Evolutionary conservation across 2,797 vertebrate genomes (phyloP).

Genomic region (Falco naumanni): DNA sequence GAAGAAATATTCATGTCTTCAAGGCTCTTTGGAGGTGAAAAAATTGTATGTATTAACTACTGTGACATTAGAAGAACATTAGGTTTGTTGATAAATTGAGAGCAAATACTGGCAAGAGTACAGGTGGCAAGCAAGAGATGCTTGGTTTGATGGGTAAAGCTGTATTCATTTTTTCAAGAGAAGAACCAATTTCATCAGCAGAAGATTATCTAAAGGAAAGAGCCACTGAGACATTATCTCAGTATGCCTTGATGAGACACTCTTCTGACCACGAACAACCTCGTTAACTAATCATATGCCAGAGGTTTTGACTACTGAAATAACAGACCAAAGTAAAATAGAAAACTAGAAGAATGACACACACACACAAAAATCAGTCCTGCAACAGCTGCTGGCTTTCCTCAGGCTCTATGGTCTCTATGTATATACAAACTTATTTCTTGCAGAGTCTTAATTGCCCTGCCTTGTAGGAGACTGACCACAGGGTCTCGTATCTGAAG

Average conservation of each 20-base stretch:
- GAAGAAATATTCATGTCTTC: background rate
- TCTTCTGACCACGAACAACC: background rate
- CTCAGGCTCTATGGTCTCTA: background rate
- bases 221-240: background rate
- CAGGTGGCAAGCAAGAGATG: background rate
- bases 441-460: background rate
- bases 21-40: background rate
- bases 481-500: background rate
- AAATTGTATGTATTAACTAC: background rate
- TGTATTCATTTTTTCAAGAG: background rate
- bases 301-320: background rate
- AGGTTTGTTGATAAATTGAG: background rate
- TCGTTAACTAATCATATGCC: background rate
- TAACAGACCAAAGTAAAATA: background rate
- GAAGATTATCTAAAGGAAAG: background rate
- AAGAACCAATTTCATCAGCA: background rate
- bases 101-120: background rate
- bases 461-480: background rate
- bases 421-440: background rate
- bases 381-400: background rate
- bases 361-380: background rate
- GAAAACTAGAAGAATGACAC: background rate
- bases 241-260: background rate
- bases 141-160: background rate
- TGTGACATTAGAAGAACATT: background rate